Evolutionary conservation across 2,113 vertebrate species (phyloP).

Genomic region (Pelusios castaneus): DNA sequence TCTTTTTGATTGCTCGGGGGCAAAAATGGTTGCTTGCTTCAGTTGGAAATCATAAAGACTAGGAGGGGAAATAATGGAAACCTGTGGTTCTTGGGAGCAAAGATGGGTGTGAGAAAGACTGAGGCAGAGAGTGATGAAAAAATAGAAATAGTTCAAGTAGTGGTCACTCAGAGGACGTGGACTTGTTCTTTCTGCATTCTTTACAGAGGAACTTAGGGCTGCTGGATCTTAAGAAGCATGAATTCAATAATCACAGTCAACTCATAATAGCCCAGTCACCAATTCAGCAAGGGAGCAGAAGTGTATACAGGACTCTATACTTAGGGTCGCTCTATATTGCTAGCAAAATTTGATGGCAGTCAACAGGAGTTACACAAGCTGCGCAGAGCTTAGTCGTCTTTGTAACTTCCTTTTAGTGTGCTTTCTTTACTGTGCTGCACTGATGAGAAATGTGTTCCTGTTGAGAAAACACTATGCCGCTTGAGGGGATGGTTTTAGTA

Average conservation of each 20-base stretch:
- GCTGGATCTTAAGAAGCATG: background rate
- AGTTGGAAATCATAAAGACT: background rate
- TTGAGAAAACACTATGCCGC: too few relatives aligned
- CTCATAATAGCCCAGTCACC: background rate
- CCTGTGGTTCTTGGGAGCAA: accelerated
- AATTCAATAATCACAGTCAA: background rate
- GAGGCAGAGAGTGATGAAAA: background rate
- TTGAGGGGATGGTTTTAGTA: too few relatives aligned
- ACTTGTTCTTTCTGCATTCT: background rate
- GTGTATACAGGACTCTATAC: background rate
- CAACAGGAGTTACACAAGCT: too few relatives aligned
- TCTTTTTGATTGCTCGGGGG: background rate
- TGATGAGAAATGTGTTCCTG: too few relatives aligned
- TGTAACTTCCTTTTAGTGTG: too few relatives aligned
- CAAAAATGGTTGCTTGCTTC: background rate
- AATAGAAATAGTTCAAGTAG: background rate
- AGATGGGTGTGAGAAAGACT: background rate
- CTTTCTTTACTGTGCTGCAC: too few relatives aligned
- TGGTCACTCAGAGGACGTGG: background rate
- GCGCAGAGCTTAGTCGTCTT: too few relatives aligned
- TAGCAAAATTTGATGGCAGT: too few relatives aligned
- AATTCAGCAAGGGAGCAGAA: background rate
- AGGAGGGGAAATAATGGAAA: background rate
- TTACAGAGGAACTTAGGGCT: background rate
- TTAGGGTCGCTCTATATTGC: background rate